phyloP scores from a whole-genome alignment of 2,113 vertebrate genomes.

The Mionectes macconnelli region DNA sequence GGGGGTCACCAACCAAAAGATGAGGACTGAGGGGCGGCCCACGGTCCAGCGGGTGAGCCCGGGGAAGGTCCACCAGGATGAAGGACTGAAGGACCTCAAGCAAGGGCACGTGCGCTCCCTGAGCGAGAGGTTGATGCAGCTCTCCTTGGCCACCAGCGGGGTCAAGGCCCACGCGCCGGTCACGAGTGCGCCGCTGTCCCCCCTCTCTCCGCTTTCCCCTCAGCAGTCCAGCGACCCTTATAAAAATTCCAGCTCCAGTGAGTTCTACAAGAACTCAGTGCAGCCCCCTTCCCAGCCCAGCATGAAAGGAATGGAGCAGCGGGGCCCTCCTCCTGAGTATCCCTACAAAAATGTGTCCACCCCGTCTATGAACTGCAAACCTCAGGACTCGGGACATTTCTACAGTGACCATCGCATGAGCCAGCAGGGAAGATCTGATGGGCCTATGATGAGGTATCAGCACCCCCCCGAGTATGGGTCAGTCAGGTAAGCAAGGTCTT shows the following conservation, averaged over 20 bases:
- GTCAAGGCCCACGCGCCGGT: slow-evolving; percentile 94
- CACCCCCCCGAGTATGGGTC: slow-evolving; percentile 96
- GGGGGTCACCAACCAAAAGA: slow-evolving; percentile 87
- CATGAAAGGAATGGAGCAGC: slow-evolving; percentile 81
- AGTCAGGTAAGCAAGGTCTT: slow-evolving; percentile 82
- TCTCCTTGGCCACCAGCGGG: slow-evolving; percentile 93
- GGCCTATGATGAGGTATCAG: slow-evolving; percentile 94
- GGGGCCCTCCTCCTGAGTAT: slow-evolving; percentile 96
- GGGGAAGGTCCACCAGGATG: slow-evolving; percentile 93
- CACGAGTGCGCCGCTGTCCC: slow-evolving; percentile 87
- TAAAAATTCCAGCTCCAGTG: slow-evolving; percentile 76
- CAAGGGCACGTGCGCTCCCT: slow-evolving; percentile 97
- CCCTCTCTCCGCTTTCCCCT: slow-evolving; percentile 84
- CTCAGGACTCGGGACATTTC: slow-evolving; percentile 85
- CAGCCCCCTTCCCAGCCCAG: slow-evolving; percentile 73
- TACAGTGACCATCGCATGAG: slow-evolving; percentile 87
- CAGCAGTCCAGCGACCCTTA: slow-evolving; percentile 79
- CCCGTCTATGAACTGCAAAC: slow-evolving; percentile 81
- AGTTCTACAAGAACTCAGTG: slow-evolving; percentile 87
- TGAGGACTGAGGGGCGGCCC: slow-evolving; percentile 92
- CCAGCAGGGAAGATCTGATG: slow-evolving; percentile 82
- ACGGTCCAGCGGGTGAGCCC: slow-evolving; percentile 88
- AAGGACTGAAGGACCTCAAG: slow-evolving; percentile 96
- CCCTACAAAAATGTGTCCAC: slow-evolving; percentile 88
- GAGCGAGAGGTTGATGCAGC: slow-evolving; percentile 96